Evolutionary conservation across 2,797 vertebrate species (phyloP).

Genomic region (Enteromius viviparus): DNA sequence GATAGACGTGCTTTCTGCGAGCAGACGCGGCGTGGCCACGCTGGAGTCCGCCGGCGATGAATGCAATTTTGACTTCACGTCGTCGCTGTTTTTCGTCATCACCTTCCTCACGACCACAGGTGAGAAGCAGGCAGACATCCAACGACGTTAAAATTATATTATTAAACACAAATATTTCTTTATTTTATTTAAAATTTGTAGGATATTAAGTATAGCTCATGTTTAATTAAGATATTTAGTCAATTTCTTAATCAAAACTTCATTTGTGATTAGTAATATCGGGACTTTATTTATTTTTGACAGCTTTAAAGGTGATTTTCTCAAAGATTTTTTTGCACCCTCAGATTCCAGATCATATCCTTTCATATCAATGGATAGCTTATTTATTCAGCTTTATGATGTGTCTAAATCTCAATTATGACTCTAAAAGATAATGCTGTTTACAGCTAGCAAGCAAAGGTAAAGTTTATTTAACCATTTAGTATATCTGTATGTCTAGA

Average conservation of each 20-base stretch:
- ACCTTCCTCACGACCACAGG: constrained; percentile 81
- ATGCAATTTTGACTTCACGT: constrained; percentile 74
- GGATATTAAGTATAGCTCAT: too few species aligned
- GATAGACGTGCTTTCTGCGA: constrained; percentile 61
- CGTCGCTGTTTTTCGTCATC: constrained; percentile 79
- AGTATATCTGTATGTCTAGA: not conserved
- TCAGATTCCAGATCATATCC: too few species aligned
- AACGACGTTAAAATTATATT: not conserved
- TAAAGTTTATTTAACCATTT: not conserved
- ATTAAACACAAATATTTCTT: not conserved
- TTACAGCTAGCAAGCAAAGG: not conserved
- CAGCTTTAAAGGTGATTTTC: too few species aligned
- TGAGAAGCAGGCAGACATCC: constrained; percentile 55
- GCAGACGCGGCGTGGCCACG: constrained; percentile 66
- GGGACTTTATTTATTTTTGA: too few species aligned
- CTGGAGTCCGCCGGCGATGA: constrained; percentile 58
- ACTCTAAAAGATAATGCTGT: not conserved
- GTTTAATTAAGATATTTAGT: too few species aligned
- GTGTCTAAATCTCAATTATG: too few species aligned
- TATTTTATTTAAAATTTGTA: too few species aligned
- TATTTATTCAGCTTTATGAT: too few species aligned
- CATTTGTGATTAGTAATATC: too few species aligned
- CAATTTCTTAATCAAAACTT: too few species aligned
- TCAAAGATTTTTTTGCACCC: too few species aligned
- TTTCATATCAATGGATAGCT: too few species aligned